Percentiles rank a stretch among this genome's conserved stretches.
phyloP scores from a whole-genome alignment of 2,113 vertebrate species.

The Athene noctua region DNA sequence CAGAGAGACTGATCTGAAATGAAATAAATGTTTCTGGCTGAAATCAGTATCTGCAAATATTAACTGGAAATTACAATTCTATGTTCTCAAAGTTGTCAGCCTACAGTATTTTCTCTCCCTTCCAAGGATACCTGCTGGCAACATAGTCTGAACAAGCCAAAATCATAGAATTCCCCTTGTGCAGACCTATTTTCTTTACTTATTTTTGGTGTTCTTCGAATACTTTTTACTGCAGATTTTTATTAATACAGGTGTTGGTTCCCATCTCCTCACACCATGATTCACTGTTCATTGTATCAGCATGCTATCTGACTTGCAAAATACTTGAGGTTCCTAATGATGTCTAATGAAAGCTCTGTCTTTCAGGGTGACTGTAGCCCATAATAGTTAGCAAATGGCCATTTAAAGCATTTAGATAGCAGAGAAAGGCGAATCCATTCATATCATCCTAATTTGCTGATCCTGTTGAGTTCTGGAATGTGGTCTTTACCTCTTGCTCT shows the following conservation, averaged over 20 bases:
- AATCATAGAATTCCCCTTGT: neutral
- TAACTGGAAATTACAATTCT: neutral
- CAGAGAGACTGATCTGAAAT: neutral
- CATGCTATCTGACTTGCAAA: neutral
- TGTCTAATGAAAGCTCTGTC: neutral
- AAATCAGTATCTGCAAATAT: neutral
- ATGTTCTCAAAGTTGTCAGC: neutral
- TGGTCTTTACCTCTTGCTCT: neutral
- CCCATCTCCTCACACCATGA: fast-evolving
- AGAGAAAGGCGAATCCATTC: neutral
- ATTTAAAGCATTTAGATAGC: neutral
- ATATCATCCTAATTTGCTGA: neutral
- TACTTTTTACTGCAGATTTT: neutral
- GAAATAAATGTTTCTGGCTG: neutral
- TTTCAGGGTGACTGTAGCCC: neutral
- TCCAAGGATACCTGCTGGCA: neutral
- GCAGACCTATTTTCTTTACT: neutral
- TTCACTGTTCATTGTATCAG: neutral
- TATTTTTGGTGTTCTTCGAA: neutral
- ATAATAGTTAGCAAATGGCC: neutral
- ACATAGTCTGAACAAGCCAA: neutral
- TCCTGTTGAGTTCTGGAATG: neutral
- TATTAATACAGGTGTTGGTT: neutral
- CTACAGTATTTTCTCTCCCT: neutral
- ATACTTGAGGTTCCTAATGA: neutral